A percentile compares a stretch with the other conserved stretches of the same genome.
These are phyloP conservation scores for Ophion costatus DNA, from an alignment of 2,888 invertebrate species.

Conservation along the genomic window DNA sequence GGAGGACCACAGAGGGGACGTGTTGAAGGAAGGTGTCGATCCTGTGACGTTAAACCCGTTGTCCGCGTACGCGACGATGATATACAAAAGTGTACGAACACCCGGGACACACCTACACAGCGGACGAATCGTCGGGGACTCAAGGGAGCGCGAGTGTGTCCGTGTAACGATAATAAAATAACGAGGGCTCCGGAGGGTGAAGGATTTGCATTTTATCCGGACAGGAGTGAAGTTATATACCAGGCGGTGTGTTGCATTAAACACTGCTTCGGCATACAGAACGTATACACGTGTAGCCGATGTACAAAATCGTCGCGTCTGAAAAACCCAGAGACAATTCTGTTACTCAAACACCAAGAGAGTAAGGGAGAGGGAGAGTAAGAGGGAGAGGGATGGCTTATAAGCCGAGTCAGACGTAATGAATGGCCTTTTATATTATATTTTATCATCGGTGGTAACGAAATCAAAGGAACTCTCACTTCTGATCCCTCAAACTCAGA, in stretches of 20 bases:
- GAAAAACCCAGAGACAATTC: constrained; percentile 47
- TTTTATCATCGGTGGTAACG: constrained; percentile 69
- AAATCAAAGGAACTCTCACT: constrained; percentile 68
- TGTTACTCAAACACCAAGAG: background rate
- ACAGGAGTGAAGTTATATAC: constrained; percentile 24
- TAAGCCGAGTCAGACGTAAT: constrained; percentile 68
- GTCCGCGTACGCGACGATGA: background rate
- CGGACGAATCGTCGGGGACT: constrained; percentile 23
- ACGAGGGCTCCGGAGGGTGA: constrained; percentile 53
- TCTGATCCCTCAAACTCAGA: constrained; percentile 26
- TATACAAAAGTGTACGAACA: constrained; percentile 1
- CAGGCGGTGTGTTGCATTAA: background rate
- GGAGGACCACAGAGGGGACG: constrained; percentile 23
- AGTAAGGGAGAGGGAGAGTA: background rate
- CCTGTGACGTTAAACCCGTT: constrained; percentile 16
- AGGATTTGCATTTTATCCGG: constrained; percentile 60
- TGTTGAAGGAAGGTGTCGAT: constrained; percentile 55
- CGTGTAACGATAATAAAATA: constrained; percentile 60
- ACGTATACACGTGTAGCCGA: background rate
- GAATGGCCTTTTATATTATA: constrained; percentile 77
- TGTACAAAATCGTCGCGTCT: constrained; percentile 52
- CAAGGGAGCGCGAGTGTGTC: background rate
- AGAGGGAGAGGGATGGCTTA: constrained; percentile 22
- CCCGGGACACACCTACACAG: background rate
- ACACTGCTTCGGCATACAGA: background rate